These are phyloP conservation scores for Tetramorium alpestre DNA, from an alignment of 1,140 invertebrate species.

Conservation along the genomic window DNA sequence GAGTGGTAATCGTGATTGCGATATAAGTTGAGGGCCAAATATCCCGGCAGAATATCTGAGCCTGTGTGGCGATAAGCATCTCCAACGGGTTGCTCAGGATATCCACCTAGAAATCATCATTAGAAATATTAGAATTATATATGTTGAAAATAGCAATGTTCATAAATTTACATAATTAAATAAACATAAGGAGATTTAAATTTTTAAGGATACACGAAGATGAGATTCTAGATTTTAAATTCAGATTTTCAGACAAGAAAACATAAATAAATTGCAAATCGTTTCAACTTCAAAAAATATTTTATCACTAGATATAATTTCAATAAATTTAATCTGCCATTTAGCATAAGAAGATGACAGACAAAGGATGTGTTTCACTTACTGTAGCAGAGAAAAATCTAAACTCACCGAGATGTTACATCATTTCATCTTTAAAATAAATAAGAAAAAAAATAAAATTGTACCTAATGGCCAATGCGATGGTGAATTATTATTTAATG, in stretches of 20 bases:
- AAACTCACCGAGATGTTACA: not conserved
- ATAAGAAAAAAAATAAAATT: not conserved
- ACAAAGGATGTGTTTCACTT: not conserved
- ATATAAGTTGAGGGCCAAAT: too few species aligned
- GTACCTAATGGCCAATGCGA: conserved; percentile 5
- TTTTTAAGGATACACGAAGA: too few species aligned
- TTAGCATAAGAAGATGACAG: not conserved
- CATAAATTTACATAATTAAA: not conserved
- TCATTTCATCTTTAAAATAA: not conserved
- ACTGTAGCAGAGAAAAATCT: not conserved
- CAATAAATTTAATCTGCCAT: not conserved
- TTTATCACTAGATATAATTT: not conserved
- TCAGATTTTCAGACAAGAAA: not conserved
- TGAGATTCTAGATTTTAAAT: not conserved
- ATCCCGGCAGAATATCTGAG: too few species aligned
- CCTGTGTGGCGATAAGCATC: too few species aligned
- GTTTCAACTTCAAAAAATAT: not conserved
- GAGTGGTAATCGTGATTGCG: too few species aligned
- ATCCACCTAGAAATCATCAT: conserved; percentile 60
- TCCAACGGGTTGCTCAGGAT: conserved; percentile 53
- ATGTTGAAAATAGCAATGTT: too few species aligned
- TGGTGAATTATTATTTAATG: conserved; percentile 10
- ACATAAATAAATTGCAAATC: not conserved
- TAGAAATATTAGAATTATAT: not conserved
- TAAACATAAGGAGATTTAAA: too few species aligned